phyloP scores from a whole-genome alignment of 2,797 vertebrate genomes.

The Paratrypauchen microcephalus region DNA sequence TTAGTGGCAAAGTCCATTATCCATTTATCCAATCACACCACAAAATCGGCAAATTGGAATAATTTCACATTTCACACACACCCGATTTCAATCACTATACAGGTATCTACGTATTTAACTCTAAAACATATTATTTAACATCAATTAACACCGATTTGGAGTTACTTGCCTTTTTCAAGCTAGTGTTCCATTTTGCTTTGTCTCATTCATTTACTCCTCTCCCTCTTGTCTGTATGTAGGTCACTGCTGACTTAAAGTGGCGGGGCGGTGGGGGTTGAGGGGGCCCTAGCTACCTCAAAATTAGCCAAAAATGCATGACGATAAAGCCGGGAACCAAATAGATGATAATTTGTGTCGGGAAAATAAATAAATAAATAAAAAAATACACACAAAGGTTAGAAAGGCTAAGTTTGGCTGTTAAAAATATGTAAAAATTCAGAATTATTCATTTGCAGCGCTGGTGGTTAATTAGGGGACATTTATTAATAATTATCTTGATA shows the following conservation, averaged over 20 bases:
- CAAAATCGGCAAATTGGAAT: not conserved
- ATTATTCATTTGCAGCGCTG: not conserved
- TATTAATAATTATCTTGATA: not conserved
- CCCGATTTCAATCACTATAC: not conserved
- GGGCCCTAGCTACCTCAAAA: not conserved
- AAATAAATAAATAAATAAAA: not conserved
- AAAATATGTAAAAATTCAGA: not conserved
- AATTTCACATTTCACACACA: not conserved
- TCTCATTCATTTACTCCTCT: slow-evolving; percentile 4
- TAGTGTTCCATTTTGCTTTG: not conserved
- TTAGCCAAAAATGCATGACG: slow-evolving; percentile 1
- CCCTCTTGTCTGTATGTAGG: slow-evolving; percentile 2
- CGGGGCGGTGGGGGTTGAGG: not conserved
- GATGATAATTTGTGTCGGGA: not conserved
- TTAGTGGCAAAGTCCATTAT: not conserved
- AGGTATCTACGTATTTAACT: not conserved
- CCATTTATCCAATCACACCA: not conserved
- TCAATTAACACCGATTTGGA: not conserved
- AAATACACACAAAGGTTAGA: not conserved
- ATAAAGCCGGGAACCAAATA: not conserved
- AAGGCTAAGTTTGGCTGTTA: not conserved
- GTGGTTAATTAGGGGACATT: not conserved
- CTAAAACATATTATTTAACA: not conserved
- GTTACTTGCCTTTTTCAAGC: not conserved
- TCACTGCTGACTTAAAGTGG: slow-evolving; percentile 10